A percentile compares a stretch with the other conserved stretches of the same genome.
Evolutionary conservation across 2,888 invertebrate species (phyloP).

Genomic region (Subacronicta megacephala): DNA sequence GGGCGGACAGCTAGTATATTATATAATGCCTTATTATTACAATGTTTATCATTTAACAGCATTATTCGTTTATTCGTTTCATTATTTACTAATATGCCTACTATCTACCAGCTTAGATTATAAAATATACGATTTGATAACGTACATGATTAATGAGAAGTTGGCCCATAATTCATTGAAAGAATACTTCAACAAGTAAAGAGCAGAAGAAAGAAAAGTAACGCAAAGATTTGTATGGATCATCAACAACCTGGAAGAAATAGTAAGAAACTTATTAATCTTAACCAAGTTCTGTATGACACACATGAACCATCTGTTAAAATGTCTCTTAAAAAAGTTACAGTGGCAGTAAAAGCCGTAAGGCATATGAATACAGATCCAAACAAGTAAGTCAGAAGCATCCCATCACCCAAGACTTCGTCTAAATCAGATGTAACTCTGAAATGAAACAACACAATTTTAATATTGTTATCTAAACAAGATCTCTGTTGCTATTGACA

Average conservation of each 20-base stretch:
- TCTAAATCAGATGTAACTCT: conserved; percentile 74
- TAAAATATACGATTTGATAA: no score
- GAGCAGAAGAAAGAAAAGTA: conserved; percentile 80
- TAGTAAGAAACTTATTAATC: background rate
- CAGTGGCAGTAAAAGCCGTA: conserved; percentile 80
- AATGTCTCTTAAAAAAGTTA: conserved; percentile 46
- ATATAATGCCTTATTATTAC: no score
- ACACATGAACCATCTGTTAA: no score
- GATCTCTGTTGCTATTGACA: no score
- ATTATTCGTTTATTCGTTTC: no score
- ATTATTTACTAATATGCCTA: no score
- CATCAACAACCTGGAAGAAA: conserved; percentile 75
- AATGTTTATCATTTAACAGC: no score
- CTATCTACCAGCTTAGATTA: no score
- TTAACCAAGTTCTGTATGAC: no score
- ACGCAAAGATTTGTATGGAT: conserved; percentile 73
- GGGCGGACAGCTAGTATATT: no score
- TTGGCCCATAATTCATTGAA: conserved; percentile 80
- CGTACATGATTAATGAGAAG: conserved; percentile 77
- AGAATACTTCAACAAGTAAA: conserved; percentile 72
- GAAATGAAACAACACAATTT: conserved; percentile 50
- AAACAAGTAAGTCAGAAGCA: conserved; percentile 76
- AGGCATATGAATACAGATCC: conserved; percentile 81
- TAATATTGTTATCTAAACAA: background rate
- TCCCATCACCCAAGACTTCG: conserved; percentile 71